Evolutionary conservation across 2,797 vertebrate genomes (phyloP), one percentile per base, ranked within the genome.

Genomic region (Sardinella longiceps): DNA sequence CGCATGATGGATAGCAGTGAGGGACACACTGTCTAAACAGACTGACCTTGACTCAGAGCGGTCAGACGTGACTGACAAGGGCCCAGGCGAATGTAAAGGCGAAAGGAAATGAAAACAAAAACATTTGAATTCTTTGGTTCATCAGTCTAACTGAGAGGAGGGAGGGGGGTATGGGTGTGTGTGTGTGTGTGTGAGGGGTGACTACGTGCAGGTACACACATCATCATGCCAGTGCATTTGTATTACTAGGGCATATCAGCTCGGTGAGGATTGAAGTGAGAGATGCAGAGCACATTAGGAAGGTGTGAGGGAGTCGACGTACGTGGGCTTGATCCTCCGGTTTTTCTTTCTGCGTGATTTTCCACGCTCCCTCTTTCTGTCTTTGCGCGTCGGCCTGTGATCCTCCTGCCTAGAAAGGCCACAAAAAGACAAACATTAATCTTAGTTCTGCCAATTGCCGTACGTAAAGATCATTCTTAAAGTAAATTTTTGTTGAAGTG

Each of bases 1-100:
- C 90, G 89, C 90, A 90, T 95, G 94, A 95, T 95, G 93, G 94
- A 95, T 95, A 91, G 92, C 89, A 87, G 87, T 81, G 91, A 93
- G 91, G 89, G 89, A 91, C 86, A 89, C 87, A 86, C 91, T 83
- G 89, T 89, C 92, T 92, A 92, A 91, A 90, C 88, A 3, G 28
- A 90, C 87, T 82, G 88, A 92, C 91, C 92, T 95, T 83, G 90
- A 88, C 89, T 92, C 90, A 88, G 84, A 37, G 23, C 85, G 86
- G 86, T 84, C 70, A 45, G 89, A 92, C 90, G 90, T 88, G 91
- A 93, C 85, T 90, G 91, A 90, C 86, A 85, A 80, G 88, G 84
- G 90, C 84, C 51, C 66, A 80, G 88, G 87, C 66, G 5, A 81
- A 80, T 87, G 90, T 81, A 82, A 85, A 74, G n/a, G n/a, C 85